Evolutionary conservation across 35 echinoderm and acorn worm species (phyloP), one percentile per base, ranked within the genome.

Genomic region (Apostichopus californicus): DNA sequence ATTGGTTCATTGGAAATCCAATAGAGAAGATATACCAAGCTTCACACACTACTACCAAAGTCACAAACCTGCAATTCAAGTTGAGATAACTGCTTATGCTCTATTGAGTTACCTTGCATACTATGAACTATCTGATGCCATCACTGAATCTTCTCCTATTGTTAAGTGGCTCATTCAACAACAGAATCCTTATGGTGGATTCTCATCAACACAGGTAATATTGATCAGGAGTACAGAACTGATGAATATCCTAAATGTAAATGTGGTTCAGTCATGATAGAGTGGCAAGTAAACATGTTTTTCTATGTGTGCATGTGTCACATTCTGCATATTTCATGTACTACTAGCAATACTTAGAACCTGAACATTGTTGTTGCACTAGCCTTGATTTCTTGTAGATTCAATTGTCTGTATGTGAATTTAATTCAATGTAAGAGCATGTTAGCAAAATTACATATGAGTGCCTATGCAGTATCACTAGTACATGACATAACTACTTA

Each of bases 161-260:
- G 92, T 92, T 4, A 90, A 82, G 21, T 96, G 95, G 95, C 72
- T 96, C 3, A 87, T 92, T 28, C 60, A 34, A 17, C 92, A 96
- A 58, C 89, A 90, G 46, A 92, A 78, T 68, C 73, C 80, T 53
- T 22, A 21, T 5, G 95, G 92, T 25, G 95, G 92, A 15, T 96
- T 94, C 57, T 96, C 95, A 0, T 96, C 95, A 20, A 96, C 95
- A 14, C 95, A 96, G 95, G 95, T 96, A 77, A 46, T 34, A 34
- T 34, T 34, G 28, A 34, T 34, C 28, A 34, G 28, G 11, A 77
- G 18, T 77, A 24, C 73, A 34, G 28, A n/a, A n/a, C n/a, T n/a
- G n/a, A n/a, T 34, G 1, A 0, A 34, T 34, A 34, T 34, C 28
- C 28, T 34, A 34, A 1, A 34, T 34, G 28, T 34, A 34, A 34